Evolutionary conservation across 1,140 invertebrate genomes (phyloP).

Genomic region (Temnothorax nylanderi): DNA sequence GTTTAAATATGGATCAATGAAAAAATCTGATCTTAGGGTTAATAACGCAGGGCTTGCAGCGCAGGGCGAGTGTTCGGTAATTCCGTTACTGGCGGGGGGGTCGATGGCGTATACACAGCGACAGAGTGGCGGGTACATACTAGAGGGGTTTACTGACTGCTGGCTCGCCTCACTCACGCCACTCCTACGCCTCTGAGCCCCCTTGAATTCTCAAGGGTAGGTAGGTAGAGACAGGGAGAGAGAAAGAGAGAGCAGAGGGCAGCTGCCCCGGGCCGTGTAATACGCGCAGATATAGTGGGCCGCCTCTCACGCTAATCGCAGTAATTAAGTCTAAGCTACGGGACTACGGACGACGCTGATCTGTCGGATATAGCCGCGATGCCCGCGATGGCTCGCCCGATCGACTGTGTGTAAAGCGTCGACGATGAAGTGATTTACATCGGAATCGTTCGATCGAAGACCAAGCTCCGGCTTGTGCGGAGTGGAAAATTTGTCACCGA

Average conservation of each 20-base stretch:
- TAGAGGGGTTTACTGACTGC: conserved; percentile 43
- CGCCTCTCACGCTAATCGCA: conserved; percentile 79
- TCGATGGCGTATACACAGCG: conserved; percentile 39
- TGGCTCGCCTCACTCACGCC: conserved; percentile 46
- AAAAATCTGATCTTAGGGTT: conserved; percentile 10
- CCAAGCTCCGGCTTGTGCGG: background rate
- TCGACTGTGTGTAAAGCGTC: conserved; percentile 61
- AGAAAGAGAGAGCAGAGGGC: conserved; percentile 20
- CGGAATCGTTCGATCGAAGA: conserved; percentile 67
- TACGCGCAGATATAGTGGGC: conserved; percentile 73
- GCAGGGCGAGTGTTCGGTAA: conserved; percentile 21
- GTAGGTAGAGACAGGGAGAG: conserved; percentile 44
- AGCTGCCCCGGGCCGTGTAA: conserved; percentile 64
- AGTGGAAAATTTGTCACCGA: conserved; percentile 55
- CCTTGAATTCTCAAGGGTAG: conserved; percentile 37
- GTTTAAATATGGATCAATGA: conserved; percentile 26
- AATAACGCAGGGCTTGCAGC: background rate
- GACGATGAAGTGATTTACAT: conserved; percentile 76
- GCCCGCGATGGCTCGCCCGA: conserved; percentile 28
- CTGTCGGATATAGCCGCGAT: conserved; percentile 47
- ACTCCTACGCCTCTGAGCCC: conserved; percentile 49
- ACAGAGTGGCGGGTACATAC: conserved; percentile 32
- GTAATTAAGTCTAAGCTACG: conserved; percentile 81
- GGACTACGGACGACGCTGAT: conserved; percentile 66
- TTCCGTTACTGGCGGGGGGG: conserved; percentile 32